A percentile compares a stretch with the other conserved stretches of the same genome.
phyloP scores from a whole-genome alignment of 1,140 invertebrate species.

The Pseudachorutes palmiensis region DNA sequence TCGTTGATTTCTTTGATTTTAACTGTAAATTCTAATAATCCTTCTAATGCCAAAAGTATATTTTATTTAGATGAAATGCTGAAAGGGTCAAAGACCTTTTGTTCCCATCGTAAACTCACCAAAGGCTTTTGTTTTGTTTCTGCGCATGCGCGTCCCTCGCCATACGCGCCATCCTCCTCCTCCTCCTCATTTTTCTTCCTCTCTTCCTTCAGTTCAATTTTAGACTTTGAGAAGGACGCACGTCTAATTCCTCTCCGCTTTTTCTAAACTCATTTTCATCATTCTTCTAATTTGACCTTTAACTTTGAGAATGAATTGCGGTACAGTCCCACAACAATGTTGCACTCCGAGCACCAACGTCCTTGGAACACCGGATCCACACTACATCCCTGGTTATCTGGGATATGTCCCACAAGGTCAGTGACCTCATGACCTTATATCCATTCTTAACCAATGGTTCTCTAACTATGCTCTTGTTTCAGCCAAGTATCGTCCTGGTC shows the following conservation, averaged over 20 bases:
- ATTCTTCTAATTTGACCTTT: neutral
- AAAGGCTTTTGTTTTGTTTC: too few species aligned
- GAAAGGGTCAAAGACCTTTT: too few species aligned
- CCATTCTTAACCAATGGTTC: neutral
- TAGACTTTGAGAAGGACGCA: neutral
- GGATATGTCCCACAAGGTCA: constrained; percentile 34
- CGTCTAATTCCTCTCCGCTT: constrained; percentile 6
- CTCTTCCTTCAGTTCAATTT: too few species aligned
- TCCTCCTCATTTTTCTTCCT: too few species aligned
- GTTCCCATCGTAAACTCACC: too few species aligned
- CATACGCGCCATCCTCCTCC: too few species aligned
- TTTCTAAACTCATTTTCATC: neutral
- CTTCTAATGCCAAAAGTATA: too few species aligned
- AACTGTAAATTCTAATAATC: too few species aligned
- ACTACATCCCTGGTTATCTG: constrained; percentile 36
- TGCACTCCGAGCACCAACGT: constrained; percentile 12
- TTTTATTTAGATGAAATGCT: too few species aligned
- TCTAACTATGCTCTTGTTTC: neutral
- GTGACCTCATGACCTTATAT: neutral
- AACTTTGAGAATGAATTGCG: constrained; percentile 15
- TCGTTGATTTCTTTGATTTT: too few species aligned
- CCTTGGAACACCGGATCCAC: constrained; percentile 32
- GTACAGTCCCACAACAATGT: constrained; percentile 11
- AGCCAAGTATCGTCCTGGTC: constrained; percentile 25
- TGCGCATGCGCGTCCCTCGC: too few species aligned